Conservation (phyloP, 2,113 vertebrate genomes). For the Salvator merianae region DNA sequence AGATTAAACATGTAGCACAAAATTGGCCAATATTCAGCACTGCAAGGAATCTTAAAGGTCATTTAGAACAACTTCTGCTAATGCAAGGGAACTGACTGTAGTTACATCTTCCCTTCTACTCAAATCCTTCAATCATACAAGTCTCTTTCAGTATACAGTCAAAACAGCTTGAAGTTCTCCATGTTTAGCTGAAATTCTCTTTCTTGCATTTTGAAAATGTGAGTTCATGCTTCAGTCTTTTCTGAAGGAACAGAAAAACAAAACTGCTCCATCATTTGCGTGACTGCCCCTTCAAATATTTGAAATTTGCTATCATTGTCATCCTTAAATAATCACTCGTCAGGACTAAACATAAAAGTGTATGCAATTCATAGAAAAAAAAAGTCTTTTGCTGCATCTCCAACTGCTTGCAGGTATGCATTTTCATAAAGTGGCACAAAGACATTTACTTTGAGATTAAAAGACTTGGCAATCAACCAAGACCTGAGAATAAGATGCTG, state of each 20-base stretch:
- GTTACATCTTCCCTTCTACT: background rate
- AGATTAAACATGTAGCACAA: background rate
- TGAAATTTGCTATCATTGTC: background rate
- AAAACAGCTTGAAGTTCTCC: background rate
- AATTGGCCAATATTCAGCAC: background rate
- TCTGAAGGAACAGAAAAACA: background rate
- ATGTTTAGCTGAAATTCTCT: background rate
- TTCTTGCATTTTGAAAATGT: background rate
- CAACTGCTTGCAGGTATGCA: background rate
- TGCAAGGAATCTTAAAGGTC: background rate
- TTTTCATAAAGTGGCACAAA: background rate
- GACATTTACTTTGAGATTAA: background rate
- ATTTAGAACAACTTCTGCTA: background rate
- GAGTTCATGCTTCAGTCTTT: background rate
- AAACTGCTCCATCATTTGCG: background rate
- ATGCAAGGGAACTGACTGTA: background rate
- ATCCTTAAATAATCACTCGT: background rate
- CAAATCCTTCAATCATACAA: background rate
- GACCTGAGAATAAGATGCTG: background rate
- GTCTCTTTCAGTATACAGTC: background rate
- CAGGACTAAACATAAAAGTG: background rate
- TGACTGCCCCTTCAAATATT: background rate
- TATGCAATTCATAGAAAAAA: background rate
- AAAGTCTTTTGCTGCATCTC: background rate
- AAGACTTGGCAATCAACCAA: background rate